These are phyloP conservation scores for Chirona hameri DNA, from an alignment of 2,888 invertebrate genomes.

Conservation along the genomic window DNA sequence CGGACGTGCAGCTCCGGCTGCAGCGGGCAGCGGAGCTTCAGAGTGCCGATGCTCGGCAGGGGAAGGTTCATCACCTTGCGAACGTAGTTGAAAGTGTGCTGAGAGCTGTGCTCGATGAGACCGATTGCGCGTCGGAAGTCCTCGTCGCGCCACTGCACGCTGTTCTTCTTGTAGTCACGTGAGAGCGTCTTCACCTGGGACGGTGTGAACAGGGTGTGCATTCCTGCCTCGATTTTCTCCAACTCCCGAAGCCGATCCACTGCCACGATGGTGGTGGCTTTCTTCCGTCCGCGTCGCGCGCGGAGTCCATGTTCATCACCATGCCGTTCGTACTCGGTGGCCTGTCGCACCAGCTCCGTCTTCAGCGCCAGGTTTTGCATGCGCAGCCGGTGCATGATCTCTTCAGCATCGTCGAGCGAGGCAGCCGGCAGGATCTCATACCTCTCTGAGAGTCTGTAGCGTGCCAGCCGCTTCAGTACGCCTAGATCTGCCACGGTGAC, in stretches of 20 bases:
- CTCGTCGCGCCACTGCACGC: conserved; percentile 4
- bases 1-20: conserved; percentile 4
- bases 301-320: background rate
- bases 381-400: conserved; percentile 8
- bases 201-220: conserved; percentile 14
- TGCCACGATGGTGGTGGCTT: background rate
- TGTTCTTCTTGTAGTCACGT: conserved; percentile 24
- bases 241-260: conserved; percentile 3
- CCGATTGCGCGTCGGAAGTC: conserved; percentile 12
- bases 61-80: conserved; percentile 6
- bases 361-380: background rate
- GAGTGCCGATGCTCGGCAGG: conserved; percentile 3
- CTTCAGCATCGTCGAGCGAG: background rate
- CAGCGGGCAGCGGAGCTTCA: conserved; percentile 23
- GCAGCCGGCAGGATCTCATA: conserved; percentile 14
- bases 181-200: conserved; percentile 3
- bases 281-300: background rate
- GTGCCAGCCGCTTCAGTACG: background rate
- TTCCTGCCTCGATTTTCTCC: conserved; percentile 26
- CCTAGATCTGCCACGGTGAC: background rate
- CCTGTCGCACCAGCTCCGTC: background rate
- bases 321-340: background rate
- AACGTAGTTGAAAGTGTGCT: background rate
- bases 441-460: background rate
- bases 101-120: background rate